Evolutionary conservation across 2,797 vertebrate species (phyloP).

Genomic region (Anguilla obscura): DNA sequence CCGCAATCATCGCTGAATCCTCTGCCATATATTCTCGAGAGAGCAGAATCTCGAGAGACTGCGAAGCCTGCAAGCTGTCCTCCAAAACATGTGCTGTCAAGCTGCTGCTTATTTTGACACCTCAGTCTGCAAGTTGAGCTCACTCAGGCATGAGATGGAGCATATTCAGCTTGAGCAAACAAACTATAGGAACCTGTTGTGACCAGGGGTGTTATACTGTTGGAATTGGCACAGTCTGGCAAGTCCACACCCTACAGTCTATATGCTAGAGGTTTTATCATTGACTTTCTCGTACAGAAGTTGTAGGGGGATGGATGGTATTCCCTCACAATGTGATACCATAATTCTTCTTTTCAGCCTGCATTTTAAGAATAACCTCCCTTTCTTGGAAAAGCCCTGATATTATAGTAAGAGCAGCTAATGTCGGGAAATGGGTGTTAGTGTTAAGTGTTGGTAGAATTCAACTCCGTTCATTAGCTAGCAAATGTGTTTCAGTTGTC

Average conservation of each 20-base stretch:
- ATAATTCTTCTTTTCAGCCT: background rate
- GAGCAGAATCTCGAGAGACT: background rate
- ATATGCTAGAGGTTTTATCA: background rate
- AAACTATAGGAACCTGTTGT: background rate
- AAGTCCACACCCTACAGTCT: background rate
- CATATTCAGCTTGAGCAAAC: background rate
- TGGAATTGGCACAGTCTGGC: background rate
- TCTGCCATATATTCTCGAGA: background rate
- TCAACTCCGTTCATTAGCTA: slow-evolving; percentile 58
- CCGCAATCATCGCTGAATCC: background rate
- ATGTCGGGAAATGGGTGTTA: slow-evolving; percentile 18
- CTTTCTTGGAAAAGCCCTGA: background rate
- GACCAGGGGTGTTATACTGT: background rate
- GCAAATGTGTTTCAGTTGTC: slow-evolving; percentile 64
- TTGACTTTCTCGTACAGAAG: background rate
- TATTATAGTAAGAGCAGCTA: slow-evolving; percentile 14
- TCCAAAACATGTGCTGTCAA: background rate
- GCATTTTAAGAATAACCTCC: slow-evolving; percentile 1
- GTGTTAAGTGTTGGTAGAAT: slow-evolving; percentile 19
- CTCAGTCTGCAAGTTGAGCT: background rate
- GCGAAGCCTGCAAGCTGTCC: background rate
- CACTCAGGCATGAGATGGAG: background rate
- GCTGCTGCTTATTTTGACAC: background rate
- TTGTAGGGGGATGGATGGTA: background rate
- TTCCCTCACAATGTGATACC: background rate